These are phyloP conservation scores for Stomorhina lunata DNA, from an alignment of 2,888 invertebrate species.

Conservation along the genomic window DNA sequence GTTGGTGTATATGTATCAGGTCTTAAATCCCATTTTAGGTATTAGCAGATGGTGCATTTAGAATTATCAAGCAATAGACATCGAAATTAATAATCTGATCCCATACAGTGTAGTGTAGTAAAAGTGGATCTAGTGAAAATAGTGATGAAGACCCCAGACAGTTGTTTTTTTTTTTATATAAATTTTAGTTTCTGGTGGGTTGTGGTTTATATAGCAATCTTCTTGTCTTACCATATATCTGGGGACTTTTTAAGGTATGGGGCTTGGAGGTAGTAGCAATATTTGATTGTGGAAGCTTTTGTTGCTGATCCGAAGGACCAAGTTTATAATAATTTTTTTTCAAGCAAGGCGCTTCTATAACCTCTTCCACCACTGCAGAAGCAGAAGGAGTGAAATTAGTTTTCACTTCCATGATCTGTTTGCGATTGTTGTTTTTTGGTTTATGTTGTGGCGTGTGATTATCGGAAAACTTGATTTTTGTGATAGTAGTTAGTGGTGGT, in stretches of 20 bases:
- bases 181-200: constrained; percentile 26
- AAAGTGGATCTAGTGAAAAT: background rate
- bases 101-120: background rate
- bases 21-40: constrained; percentile 7
- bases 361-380: constrained; percentile 58
- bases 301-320: constrained; percentile 75
- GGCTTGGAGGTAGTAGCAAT: background rate
- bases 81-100: constrained; percentile 1
- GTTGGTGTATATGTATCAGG: background rate
- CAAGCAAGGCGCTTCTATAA: constrained; percentile 73
- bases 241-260: constrained; percentile 8
- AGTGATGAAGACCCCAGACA: background rate
- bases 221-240: constrained; percentile 55
- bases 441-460: constrained; percentile 43
- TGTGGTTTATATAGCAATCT: constrained; percentile 30
- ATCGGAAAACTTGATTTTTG: constrained; percentile 73
- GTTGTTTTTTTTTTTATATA: background rate
- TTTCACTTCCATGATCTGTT: constrained; percentile 26
- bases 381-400: constrained; percentile 68
- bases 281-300: constrained; percentile 14
- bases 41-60: constrained; percentile 23
- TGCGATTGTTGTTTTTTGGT: constrained; percentile 11
- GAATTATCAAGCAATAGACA: constrained; percentile 31
- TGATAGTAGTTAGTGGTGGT: constrained; percentile 70
- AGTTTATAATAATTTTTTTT: constrained; percentile 75